Base-by-base conservation (phyloP, 2,888 invertebrate species). In the Selenia dentaria region DNA sequence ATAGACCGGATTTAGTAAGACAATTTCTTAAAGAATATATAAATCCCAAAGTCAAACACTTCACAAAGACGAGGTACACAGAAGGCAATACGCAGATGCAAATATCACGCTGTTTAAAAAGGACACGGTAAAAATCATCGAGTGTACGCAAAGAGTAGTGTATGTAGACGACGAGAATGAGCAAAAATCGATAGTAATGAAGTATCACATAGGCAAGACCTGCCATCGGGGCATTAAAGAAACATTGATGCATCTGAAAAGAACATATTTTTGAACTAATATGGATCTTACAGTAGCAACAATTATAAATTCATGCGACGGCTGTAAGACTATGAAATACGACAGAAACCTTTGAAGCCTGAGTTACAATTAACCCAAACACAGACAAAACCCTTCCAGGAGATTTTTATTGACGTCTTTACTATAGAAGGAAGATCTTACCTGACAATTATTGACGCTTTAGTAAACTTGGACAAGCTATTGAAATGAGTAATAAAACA, bases 1-100 rank as follows among this genome's bases (percentile, higher is more conserved):
- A 67, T 32, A 57, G 57, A 8, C 1, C 6, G 0, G 48, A 61
- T 3, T 8, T 63, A 16, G 25, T 63, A 1, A 67, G 63, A 54
- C 3, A 52, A 4, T 66, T 67, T 43, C 20, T 70, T 1, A 62
- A 64, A 36, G 55, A 58, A 32, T 57, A 67, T 10, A 40, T 61
- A 2, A 20, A 40, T 6, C 55, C 51, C 0, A 60, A 62, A 54
- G 32, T 37, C 4, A 63, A 58, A 48, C 50, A 63, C 27, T 65
- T 53, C 22, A 52, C 67, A 35, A 46, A 31, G 1, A 26, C 18
- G 13, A 39, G 10, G 2, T 13, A 9, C 39, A 39, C 11, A n/a
- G 39, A 1, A 31, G 9, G 8, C 14, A 39, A 1, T 39, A 32
- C 8, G 10, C 5, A 4, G 24, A 14, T 2, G 10, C 8, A 2